Evolutionary conservation across 2,113 vertebrate genomes (phyloP).

Genomic region (Phalacrocorax pelagicus): DNA sequence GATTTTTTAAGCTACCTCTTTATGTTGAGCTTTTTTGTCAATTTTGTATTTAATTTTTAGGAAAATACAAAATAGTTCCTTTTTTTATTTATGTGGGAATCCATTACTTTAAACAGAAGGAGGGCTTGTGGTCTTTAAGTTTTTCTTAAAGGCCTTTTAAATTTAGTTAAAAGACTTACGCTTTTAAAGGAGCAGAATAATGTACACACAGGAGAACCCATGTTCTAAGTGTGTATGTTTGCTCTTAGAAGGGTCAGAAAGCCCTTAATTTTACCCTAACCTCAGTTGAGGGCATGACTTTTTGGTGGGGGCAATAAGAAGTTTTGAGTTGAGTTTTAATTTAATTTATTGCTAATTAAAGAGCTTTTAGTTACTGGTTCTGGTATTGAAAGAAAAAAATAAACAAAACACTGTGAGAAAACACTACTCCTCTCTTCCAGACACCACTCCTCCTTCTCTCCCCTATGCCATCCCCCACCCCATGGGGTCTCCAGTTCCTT

Average conservation of each 20-base stretch:
- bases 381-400: not conserved
- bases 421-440: not conserved
- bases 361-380: not conserved
- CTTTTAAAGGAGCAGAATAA: not conserved
- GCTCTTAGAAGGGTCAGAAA: not conserved
- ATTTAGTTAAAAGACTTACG: not conserved
- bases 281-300: not conserved
- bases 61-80: not conserved
- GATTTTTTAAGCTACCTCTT: slow-evolving; percentile 14
- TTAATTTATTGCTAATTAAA: not conserved
- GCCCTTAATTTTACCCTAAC: not conserved
- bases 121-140: not conserved
- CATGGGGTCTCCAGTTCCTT: fast-evolving
- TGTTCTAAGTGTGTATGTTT: not conserved
- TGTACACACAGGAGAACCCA: not conserved
- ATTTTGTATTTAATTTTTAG: not conserved
- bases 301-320: fast-evolving
- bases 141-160: not conserved
- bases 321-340: not conserved
- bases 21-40: not conserved
- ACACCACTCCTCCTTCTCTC: not conserved
- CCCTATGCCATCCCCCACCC: not conserved
- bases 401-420: not conserved
- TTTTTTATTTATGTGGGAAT: not conserved
- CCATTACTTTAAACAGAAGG: no score